phyloP scores from a whole-genome alignment of 2,113 vertebrate species.

The Microtus oregoni region DNA sequence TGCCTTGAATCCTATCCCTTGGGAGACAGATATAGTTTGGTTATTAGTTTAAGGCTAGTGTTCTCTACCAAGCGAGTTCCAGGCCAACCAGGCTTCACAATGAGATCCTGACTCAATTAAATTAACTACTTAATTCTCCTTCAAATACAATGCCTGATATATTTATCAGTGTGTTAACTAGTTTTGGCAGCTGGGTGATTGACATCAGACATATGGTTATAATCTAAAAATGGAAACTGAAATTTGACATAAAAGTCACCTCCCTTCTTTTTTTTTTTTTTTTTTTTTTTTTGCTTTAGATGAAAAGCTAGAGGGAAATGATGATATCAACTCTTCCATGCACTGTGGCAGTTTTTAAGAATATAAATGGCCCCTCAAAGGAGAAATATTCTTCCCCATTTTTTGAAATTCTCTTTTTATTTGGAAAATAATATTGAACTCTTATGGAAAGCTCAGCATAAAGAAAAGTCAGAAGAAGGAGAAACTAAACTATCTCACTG shows the following conservation, averaged over 20 bases:
- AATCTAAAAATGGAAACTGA: constrained; percentile 24
- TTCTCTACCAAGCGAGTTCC: not conserved
- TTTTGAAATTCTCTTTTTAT: not conserved
- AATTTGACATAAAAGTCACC: constrained; percentile 20
- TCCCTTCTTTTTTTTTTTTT: not conserved
- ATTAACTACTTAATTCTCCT: not conserved
- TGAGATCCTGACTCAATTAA: not conserved
- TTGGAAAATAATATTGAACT: constrained; percentile 6
- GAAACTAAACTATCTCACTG: not conserved
- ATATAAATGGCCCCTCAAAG: not conserved
- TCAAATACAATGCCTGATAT: not conserved
- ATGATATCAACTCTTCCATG: not conserved
- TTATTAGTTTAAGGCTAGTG: not conserved
- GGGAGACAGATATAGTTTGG: too few species aligned
- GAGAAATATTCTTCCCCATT: not conserved
- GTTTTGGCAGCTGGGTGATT: not conserved
- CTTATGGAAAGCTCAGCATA: not conserved
- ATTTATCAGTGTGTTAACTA: not conserved
- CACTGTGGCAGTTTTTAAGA: not conserved
- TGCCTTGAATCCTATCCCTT: not conserved
- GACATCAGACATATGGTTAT: not conserved
- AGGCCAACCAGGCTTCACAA: not conserved
- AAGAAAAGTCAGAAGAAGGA: not conserved
- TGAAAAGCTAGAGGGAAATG: not conserved
- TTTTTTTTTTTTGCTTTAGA: constrained; percentile 26